Evolutionary conservation across 2,113 vertebrate species (phyloP).

Genomic region (Passer domesticus): DNA sequence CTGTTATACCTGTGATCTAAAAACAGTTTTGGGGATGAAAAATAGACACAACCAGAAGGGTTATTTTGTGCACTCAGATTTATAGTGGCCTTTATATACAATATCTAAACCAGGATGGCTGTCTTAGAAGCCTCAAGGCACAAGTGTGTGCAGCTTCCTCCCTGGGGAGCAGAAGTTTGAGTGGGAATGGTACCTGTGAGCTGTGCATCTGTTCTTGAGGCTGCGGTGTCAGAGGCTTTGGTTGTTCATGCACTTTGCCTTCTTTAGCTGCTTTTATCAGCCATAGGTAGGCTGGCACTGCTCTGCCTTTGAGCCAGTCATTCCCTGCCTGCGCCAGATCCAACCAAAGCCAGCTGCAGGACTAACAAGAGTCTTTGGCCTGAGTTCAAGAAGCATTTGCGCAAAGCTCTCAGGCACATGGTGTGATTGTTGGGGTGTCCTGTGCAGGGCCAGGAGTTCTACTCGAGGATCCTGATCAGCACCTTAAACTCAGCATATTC

Average conservation of each 20-base stretch:
- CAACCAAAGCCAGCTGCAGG: background rate
- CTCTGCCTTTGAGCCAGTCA: background rate
- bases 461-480: rapidly evolving
- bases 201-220: background rate
- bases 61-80: background rate
- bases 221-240: background rate
- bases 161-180: background rate
- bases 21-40: background rate
- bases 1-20: background rate
- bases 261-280: background rate
- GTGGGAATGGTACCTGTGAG: background rate
- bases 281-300: background rate
- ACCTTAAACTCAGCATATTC: background rate
- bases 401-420: background rate
- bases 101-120: background rate
- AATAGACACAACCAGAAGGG: background rate
- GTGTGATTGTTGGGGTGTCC: background rate
- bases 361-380: background rate
- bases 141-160: background rate
- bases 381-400: background rate
- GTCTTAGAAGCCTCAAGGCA: background rate
- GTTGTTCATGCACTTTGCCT: background rate
- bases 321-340: background rate
- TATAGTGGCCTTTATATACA: background rate
- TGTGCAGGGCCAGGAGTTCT: background rate